Percentiles rank a stretch among this genome's conserved stretches.
Conservation (phyloP, 2,113 vertebrate genomes). For the Sigmodon hispidus region DNA sequence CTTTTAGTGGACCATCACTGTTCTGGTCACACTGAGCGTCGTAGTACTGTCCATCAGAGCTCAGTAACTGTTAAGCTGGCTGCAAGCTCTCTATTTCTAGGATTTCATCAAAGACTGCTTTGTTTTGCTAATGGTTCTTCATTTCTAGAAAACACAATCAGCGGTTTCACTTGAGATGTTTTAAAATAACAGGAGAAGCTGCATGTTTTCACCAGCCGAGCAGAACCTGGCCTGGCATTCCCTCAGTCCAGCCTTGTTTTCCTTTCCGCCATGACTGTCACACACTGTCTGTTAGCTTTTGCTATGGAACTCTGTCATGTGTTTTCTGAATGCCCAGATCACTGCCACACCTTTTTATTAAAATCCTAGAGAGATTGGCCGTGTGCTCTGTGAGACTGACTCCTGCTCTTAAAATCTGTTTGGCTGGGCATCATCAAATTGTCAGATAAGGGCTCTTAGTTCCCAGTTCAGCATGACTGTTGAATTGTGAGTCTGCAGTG, state of each 20-base stretch:
- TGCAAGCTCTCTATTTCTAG: not conserved
- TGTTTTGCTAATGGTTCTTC: not conserved
- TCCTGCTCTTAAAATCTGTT: not conserved
- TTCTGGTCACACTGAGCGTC: not conserved
- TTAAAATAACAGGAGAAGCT: slow-evolving; percentile 47
- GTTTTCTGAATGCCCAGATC: not conserved
- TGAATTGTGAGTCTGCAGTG: slow-evolving; percentile 19
- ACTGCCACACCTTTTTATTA: slow-evolving; percentile 43
- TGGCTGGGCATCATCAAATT: not conserved
- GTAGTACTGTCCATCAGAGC: not conserved
- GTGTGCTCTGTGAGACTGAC: not conserved
- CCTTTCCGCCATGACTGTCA: not conserved
- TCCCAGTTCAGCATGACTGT: not conserved
- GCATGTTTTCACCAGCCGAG: not conserved
- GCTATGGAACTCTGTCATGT: not conserved
- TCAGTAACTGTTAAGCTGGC: not conserved
- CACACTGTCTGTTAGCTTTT: slow-evolving; percentile 10
- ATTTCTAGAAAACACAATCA: not conserved
- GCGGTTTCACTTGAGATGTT: slow-evolving; percentile 42
- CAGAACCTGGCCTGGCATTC: not conserved
- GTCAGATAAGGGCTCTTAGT: not conserved
- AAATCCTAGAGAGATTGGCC: slow-evolving; percentile 27
- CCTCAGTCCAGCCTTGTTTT: slow-evolving; percentile 43
- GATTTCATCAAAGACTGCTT: not conserved
- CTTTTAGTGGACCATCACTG: not conserved